Percentiles rank a stretch among this genome's conserved stretches.
These are phyloP conservation scores for Semicossyphus pulcher DNA, from an alignment of 2,113 vertebrate genomes.

Conservation along the genomic window DNA sequence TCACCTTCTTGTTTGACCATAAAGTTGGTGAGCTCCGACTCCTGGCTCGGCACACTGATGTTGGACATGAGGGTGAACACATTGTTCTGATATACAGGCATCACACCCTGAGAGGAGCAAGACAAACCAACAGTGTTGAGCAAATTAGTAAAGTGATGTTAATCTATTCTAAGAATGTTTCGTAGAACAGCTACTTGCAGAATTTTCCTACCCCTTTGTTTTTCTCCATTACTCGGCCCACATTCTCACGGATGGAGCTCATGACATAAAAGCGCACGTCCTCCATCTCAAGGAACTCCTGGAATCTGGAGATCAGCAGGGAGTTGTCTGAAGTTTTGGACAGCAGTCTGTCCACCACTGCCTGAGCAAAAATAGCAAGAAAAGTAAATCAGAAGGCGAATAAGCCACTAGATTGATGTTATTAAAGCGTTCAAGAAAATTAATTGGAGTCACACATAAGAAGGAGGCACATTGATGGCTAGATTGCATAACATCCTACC, in stretches of 20 bases:
- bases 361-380: slow-evolving; percentile 71
- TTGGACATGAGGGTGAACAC: slow-evolving; percentile 87
- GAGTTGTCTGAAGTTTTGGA: slow-evolving; percentile 80
- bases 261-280: slow-evolving; percentile 92
- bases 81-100: slow-evolving; percentile 86
- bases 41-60: slow-evolving; percentile 86
- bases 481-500: slow-evolving; percentile 80
- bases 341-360: slow-evolving; percentile 85
- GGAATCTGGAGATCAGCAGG: slow-evolving; percentile 89
- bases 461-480: too few species aligned
- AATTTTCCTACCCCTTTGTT: slow-evolving; percentile 83
- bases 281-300: slow-evolving; percentile 88
- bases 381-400: neutral
- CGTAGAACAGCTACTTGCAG: neutral
- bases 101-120: slow-evolving; percentile 62
- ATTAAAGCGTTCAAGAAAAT: neutral
- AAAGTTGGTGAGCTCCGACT: slow-evolving; percentile 82
- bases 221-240: slow-evolving; percentile 82
- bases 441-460: too few species aligned
- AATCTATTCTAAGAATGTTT: too few species aligned
- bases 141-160: neutral
- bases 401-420: neutral
- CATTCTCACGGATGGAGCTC: slow-evolving; percentile 76
- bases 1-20: slow-evolving; percentile 88
- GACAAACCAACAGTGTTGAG: neutral